Evolutionary conservation across 1,140 invertebrate species (phyloP).

Genomic region (Zaprionus ghesquierei): DNA sequence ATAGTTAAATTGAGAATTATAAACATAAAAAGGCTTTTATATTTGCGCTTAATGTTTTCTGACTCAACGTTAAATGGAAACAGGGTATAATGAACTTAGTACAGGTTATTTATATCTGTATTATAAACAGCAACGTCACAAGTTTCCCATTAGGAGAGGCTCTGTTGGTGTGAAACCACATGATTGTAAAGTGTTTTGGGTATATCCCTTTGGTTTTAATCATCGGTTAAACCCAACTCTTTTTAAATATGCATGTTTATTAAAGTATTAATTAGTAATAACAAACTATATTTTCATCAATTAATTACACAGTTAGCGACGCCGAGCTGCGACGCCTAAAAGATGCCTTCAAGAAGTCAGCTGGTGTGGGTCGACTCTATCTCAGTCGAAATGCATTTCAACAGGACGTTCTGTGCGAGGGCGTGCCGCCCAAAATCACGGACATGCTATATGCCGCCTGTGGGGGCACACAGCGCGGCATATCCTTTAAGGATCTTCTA

Average conservation of each 20-base stretch:
- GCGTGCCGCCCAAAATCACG: constrained; percentile 89
- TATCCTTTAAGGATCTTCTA: constrained; percentile 91
- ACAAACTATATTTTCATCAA: not conserved
- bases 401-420: constrained; percentile 92
- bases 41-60: not conserved
- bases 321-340: constrained; percentile 90
- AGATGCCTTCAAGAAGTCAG: constrained; percentile 92
- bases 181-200: constrained; percentile 9
- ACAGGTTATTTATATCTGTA: not conserved
- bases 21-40: not conserved
- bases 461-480: constrained; percentile 91
- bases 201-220: not conserved
- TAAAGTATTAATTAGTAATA: not conserved
- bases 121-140: constrained; percentile 5
- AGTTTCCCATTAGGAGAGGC: constrained; percentile 4
- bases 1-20: not conserved
- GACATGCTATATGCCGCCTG: constrained; percentile 92
- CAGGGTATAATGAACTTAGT: not conserved
- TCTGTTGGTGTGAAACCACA: constrained; percentile 11
- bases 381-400: constrained; percentile 90
- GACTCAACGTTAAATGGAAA: not conserved
- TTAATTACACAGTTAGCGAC: constrained; percentile 88
- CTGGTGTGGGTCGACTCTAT: constrained; percentile 87
- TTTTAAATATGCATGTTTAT: not conserved
- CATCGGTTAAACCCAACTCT: constrained; percentile 8